Conservation (phyloP, 2,888 invertebrate species). For the Agrotis segetum region DNA sequence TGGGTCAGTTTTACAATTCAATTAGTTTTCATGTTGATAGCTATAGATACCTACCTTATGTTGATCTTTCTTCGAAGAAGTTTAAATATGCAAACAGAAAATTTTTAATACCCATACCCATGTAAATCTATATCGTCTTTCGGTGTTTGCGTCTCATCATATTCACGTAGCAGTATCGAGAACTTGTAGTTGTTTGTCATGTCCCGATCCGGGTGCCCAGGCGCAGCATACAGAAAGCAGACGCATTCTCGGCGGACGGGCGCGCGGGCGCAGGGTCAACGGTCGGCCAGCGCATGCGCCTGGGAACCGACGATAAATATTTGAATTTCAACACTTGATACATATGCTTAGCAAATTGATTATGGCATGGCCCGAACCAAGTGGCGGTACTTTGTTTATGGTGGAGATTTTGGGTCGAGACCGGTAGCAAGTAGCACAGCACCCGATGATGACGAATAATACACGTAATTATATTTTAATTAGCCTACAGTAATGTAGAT, state of each 20-base stretch:
- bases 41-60: conserved; percentile 16
- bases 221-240: conserved; percentile 80
- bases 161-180: conserved; percentile 63
- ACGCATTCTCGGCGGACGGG: conserved; percentile 76
- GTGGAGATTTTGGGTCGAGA: conserved; percentile 72
- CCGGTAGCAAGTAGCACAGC: conserved; percentile 32
- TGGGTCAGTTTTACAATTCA: conserved; percentile 45
- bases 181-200: conserved; percentile 76
- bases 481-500: neutral
- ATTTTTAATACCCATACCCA: conserved; percentile 8
- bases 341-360: conserved; percentile 90
- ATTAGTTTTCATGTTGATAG: conserved; percentile 35
- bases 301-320: conserved; percentile 90
- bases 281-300: conserved; percentile 85
- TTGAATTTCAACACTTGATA: conserved; percentile 90
- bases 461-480: neutral
- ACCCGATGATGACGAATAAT: conserved; percentile 21
- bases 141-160: conserved; percentile 50
- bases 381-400: conserved; percentile 76
- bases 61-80: conserved; percentile 18
- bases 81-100: conserved; percentile 45
- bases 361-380: conserved; percentile 79
- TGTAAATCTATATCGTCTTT: conserved; percentile 30
- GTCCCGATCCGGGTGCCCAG: conserved; percentile 74
- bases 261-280: conserved; percentile 86